Evolutionary conservation across 2,888 invertebrate species (phyloP), one percentile per base, ranked within the genome.

Genomic region (Nemapogon koenigi): DNA sequence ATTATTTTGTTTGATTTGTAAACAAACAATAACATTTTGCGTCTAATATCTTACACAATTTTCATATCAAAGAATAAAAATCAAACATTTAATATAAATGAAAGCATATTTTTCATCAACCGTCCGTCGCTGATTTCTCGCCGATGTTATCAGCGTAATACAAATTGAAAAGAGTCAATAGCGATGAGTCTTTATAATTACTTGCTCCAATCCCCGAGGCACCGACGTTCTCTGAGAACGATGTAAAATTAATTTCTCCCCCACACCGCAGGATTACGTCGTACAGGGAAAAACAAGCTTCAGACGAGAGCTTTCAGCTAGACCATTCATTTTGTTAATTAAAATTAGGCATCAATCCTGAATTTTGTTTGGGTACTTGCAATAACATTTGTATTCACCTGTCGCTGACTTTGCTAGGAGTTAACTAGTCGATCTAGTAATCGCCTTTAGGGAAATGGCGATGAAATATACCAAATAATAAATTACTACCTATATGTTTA

Each of bases 231-330:
- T 16, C 10, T 4, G 25, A 19, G 25, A 30, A 36, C 50, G 48
- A 53, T 57, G 57, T 55, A 53, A 62, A 59, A 63, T 63, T 60
- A 62, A 64, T 63, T 62, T 62, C 37, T 16, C 37, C 26, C 35
- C 13, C 26, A 25, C 25, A 44, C 41, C 37, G 44, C 35, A 44
- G 42, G 39, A 44, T 46, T 42, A 40, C 40, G 41, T 29, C 41
- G 41, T 33, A 28, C 40, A 37, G 37, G 40, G 40, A 44, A 49
- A 33, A 48, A 50, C 45, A 45, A 41, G 41, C 36, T 29, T 28
- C 32, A 38, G 28, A 11, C 16, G 14, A 22, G 37, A 37, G 18
- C 16, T 33, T 19, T 31, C 11, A 16, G 33, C 19, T 33, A 11
- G 18, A 31, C 31, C 31, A 38, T 10, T 38, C 30, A 30, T 27